Evolutionary conservation across 2,888 invertebrate species (phyloP).

Genomic region (Steinernema hermaphroditum): DNA sequence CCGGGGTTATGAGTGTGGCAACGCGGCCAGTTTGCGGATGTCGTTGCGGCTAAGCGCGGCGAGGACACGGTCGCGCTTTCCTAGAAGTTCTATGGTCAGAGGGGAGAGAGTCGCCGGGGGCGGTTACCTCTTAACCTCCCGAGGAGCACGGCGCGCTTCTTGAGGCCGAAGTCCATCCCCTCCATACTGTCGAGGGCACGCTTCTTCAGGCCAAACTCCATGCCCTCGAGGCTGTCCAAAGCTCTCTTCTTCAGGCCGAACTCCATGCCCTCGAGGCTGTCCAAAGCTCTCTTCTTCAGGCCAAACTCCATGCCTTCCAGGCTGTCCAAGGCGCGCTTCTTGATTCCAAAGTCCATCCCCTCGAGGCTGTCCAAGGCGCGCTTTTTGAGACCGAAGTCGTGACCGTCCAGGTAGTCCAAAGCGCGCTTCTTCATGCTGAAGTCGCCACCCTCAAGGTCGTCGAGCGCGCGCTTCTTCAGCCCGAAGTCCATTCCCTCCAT

Average conservation of each 20-base stretch:
- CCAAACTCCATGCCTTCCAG: constrained; percentile 23
- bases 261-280: constrained; percentile 28
- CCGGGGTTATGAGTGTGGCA: neutral
- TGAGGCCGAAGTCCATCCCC: neutral
- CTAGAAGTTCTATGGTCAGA: neutral
- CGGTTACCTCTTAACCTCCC: neutral
- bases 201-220: constrained; percentile 27
- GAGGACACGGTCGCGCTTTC: neutral
- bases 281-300: neutral
- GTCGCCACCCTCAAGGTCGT: constrained; percentile 31
- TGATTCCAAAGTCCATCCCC: constrained; percentile 24
- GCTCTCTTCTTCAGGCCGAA: constrained; percentile 33
- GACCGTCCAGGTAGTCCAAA: constrained; percentile 31
- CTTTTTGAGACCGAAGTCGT: constrained; percentile 32
- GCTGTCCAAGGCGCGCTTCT: constrained; percentile 22
- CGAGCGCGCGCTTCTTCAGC: constrained; percentile 34
- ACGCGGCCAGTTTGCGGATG: neutral
- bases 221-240: constrained; percentile 24
- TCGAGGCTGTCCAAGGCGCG: constrained; percentile 26
- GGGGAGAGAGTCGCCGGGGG: neutral
- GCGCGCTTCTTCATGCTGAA: constrained; percentile 35
- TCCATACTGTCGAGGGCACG: constrained; percentile 26
- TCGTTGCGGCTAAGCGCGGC: neutral
- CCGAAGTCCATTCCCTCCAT: constrained; percentile 29
- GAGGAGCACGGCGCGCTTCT: neutral